Percentiles rank a stretch among this genome's conserved stretches.
Evolutionary conservation across 2,113 vertebrate genomes (phyloP).

Genomic region (Aleadryas rufinucha): DNA sequence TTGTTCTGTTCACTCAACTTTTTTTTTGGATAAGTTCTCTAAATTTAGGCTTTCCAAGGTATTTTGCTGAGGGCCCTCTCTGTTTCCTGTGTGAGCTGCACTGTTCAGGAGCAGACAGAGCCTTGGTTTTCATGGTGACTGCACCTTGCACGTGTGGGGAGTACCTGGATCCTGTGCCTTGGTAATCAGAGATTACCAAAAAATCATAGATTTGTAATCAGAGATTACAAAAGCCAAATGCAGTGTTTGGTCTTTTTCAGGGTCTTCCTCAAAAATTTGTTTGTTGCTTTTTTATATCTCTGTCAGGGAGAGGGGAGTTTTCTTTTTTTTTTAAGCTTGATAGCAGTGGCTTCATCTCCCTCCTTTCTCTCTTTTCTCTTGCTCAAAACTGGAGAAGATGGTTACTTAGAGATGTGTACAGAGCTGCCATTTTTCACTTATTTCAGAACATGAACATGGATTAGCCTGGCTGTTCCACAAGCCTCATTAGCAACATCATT

Average conservation of each 20-base stretch:
- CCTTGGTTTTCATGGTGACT: not conserved
- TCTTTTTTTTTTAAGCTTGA: not conserved
- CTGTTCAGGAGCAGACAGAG: not conserved
- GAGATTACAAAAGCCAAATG: not conserved
- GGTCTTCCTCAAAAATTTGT: not conserved
- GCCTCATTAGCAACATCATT: not conserved
- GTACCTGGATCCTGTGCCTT: not conserved
- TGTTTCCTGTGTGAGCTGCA: not conserved
- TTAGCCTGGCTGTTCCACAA: not conserved
- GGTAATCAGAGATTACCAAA: not conserved
- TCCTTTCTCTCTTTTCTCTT: not conserved
- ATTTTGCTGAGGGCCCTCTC: not conserved
- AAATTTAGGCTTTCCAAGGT: not conserved
- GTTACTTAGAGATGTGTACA: not conserved
- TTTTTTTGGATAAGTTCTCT: not conserved
- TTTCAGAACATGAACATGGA: not conserved
- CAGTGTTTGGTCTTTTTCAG: not conserved
- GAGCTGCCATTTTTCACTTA: not conserved
- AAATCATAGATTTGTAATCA: too few species aligned
- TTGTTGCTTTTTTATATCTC: not conserved
- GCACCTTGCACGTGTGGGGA: not conserved
- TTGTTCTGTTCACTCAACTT: not conserved
- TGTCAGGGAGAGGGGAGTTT: not conserved
- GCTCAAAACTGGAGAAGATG: not conserved
- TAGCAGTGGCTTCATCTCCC: not conserved